A percentile compares a stretch with the other conserved stretches of the same genome.
These are phyloP conservation scores for Drosophila kambysellisi DNA, from an alignment of 2,888 invertebrate genomes.

Conservation along the genomic window DNA sequence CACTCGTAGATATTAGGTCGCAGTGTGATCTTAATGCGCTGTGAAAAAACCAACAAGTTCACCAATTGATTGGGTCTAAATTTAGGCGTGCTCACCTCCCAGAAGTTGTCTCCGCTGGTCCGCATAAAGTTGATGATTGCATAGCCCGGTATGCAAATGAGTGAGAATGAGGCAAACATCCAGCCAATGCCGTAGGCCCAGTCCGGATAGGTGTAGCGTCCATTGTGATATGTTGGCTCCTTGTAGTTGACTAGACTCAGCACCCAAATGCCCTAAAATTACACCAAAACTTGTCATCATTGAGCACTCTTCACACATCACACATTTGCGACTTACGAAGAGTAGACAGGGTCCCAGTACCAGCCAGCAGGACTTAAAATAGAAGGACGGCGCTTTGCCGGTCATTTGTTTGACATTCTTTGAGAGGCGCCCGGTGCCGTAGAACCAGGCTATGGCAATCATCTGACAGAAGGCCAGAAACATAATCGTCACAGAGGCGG, in stretches of 20 bases:
- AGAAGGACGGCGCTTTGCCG: conserved; percentile 91
- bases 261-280: conserved; percentile 91
- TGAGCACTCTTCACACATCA: background rate
- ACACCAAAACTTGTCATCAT: background rate
- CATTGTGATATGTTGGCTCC: conserved; percentile 93
- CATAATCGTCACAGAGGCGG: conserved; percentile 96
- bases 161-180: conserved; percentile 92
- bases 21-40: conserved; percentile 92
- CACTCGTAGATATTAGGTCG: conserved; percentile 92
- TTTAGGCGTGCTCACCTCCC: conserved; percentile 87
- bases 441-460: conserved; percentile 96
- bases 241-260: conserved; percentile 95
- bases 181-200: conserved; percentile 95
- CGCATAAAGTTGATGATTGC: conserved; percentile 90
- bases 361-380: conserved; percentile 94
- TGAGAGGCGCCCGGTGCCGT: conserved; percentile 92
- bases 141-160: conserved; percentile 94
- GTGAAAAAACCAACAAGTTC: background rate
- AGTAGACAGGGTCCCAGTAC: conserved; percentile 92
- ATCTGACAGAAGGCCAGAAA: conserved; percentile 97
- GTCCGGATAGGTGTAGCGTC: conserved; percentile 90
- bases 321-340: conserved; percentile 86
- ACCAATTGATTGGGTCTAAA: background rate
- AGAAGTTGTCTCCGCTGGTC: conserved; percentile 89
- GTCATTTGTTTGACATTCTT: conserved; percentile 96